phyloP scores from a whole-genome alignment of 2,797 vertebrate species.

The Bradypodion ventrale region DNA sequence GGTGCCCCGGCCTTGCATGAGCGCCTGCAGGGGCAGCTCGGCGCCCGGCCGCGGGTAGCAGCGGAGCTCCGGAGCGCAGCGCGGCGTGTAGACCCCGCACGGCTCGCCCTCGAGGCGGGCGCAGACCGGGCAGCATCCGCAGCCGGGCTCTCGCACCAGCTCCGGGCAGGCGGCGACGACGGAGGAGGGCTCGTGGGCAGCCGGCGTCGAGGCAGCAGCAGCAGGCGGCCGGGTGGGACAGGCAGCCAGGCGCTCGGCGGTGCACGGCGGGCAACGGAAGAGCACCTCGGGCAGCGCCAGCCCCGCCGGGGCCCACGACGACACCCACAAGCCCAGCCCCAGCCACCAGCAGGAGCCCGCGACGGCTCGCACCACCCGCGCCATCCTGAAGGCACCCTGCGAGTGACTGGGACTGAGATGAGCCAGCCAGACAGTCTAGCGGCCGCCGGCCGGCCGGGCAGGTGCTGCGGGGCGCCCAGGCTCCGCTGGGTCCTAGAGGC shows the following conservation, averaged over 20 bases:
- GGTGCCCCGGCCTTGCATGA: slow-evolving; percentile 85
- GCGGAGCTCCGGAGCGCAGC: slow-evolving; percentile 85
- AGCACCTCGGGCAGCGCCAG: slow-evolving; percentile 77
- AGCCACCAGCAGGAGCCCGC: slow-evolving; percentile 59
- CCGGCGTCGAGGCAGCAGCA: slow-evolving; percentile 62
- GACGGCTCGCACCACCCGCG: neutral
- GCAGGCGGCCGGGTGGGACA: slow-evolving; percentile 74
- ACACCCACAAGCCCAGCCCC: slow-evolving; percentile 64
- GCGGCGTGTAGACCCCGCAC: slow-evolving; percentile 90
- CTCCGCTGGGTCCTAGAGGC: slow-evolving; percentile 62
- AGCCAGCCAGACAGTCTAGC: neutral
- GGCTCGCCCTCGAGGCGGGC: slow-evolving; percentile 84
- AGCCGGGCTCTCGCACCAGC: slow-evolving; percentile 90
- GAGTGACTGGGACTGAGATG: no score
- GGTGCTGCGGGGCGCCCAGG: slow-evolving; percentile 28
- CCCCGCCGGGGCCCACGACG: slow-evolving; percentile 72
- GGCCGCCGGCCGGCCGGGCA: slow-evolving; percentile 38
- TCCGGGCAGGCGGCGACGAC: slow-evolving; percentile 74
- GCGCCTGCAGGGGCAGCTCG: slow-evolving; percentile 85
- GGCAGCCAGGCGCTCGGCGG: slow-evolving; percentile 75
- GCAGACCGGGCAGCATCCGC: slow-evolving; percentile 92
- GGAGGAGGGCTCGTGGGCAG: slow-evolving; percentile 20
- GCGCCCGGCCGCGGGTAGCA: slow-evolving; percentile 84
- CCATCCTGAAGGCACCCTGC: neutral
- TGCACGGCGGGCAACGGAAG: slow-evolving; percentile 83